Evolutionary conservation across 2,113 vertebrate species (phyloP).

Genomic region (Uropsilus gracilis): DNA sequence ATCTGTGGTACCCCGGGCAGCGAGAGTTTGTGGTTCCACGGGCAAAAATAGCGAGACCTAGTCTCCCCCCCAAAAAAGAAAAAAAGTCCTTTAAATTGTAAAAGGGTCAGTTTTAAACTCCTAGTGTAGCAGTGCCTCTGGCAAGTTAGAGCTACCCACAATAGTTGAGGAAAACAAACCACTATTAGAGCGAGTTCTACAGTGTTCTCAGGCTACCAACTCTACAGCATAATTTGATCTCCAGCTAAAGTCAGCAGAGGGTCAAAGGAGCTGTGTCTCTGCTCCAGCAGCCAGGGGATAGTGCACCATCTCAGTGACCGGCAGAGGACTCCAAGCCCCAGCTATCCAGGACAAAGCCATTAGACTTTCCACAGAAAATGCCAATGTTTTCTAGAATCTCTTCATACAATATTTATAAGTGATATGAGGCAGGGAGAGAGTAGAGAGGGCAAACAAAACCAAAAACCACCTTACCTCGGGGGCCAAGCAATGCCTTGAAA

Average conservation of each 20-base stretch:
- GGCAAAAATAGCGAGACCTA: no score
- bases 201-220: not conserved
- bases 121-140: not conserved
- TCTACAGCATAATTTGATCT: not conserved
- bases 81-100: not conserved
- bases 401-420: conserved; percentile 57
- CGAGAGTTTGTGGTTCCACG: no score
- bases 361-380: not conserved
- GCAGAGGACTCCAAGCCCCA: not conserved
- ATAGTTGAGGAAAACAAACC: not conserved
- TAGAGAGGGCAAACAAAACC: conserved; percentile 16
- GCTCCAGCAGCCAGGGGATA: not conserved
- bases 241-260: not conserved
- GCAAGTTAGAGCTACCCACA: not conserved
- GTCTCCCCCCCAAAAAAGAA: no score
- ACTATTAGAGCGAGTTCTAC: not conserved
- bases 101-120: not conserved
- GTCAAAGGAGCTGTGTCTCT: not conserved
- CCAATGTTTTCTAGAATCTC: not conserved
- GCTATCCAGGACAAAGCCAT: not conserved
- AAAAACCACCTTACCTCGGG: conserved; percentile 90
- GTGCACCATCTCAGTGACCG: not conserved
- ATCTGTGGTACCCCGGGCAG: no score
- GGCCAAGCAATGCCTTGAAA: conserved; percentile 94
- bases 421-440: not conserved